A percentile compares a stretch with the other conserved stretches of the same genome.
These are phyloP conservation scores for Coluber constrictor DNA, from an alignment of 2,797 vertebrate genomes.

Conservation along the genomic window DNA sequence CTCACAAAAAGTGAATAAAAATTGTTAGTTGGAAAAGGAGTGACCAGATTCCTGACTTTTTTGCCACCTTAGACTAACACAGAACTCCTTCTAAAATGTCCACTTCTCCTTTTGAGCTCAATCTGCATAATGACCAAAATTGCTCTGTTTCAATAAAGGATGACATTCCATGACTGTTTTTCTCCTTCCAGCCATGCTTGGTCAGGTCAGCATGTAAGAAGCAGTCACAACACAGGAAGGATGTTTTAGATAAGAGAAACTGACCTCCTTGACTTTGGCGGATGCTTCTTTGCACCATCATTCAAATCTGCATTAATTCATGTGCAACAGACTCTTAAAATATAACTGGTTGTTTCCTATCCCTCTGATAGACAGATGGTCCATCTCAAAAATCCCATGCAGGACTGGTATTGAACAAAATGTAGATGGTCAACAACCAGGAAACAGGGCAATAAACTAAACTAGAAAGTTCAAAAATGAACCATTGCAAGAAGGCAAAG, in stretches of 20 bases:
- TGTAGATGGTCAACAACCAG: neutral
- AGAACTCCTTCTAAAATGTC: neutral
- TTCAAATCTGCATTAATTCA: neutral
- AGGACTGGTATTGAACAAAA: neutral
- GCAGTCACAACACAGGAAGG: neutral
- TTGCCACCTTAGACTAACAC: neutral
- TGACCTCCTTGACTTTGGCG: too few relatives aligned
- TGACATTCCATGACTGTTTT: neutral
- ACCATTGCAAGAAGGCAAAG: neutral
- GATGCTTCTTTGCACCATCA: neutral
- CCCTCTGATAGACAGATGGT: neutral
- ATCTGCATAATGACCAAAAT: neutral
- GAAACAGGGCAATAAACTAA: neutral
- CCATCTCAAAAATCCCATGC: neutral
- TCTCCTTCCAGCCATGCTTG: neutral
- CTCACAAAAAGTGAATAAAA: neutral
- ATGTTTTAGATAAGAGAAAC: neutral
- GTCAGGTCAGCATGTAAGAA: neutral
- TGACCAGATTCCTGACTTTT: neutral
- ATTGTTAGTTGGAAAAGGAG: neutral
- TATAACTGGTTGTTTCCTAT: neutral
- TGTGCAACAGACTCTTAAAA: neutral
- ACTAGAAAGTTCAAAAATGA: neutral
- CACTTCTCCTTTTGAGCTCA: neutral
- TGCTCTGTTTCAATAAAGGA: neutral